A percentile compares a stretch with the other conserved stretches of the same genome.
phyloP scores from a whole-genome alignment of 2,113 vertebrate species.

The Apus apus region DNA sequence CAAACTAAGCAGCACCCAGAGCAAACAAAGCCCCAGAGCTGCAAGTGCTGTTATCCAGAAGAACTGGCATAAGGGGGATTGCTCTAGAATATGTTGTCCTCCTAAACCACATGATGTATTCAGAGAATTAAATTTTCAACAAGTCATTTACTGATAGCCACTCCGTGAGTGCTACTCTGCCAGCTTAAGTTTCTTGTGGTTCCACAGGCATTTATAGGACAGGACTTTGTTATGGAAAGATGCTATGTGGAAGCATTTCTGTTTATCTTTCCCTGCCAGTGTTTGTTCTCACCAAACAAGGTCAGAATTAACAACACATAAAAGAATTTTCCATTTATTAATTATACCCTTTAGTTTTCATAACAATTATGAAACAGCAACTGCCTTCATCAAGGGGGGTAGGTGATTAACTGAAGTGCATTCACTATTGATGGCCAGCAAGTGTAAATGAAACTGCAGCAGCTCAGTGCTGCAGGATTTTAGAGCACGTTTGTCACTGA shows the following conservation, averaged over 20 bases:
- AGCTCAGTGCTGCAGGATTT: background rate
- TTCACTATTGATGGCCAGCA: conserved; percentile 28
- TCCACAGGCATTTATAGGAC: conserved; percentile 74
- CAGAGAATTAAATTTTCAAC: conserved; percentile 87
- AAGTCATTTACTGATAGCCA: conserved; percentile 81
- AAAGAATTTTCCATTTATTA: background rate
- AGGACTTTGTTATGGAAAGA: conserved; percentile 73
- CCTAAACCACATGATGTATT: conserved; percentile 82
- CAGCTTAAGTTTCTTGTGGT: conserved; percentile 81
- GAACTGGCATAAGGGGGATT: conserved; percentile 70
- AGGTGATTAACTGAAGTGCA: background rate
- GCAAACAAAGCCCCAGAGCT: conserved; percentile 47
- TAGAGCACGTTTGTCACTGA: background rate
- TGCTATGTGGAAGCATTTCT: conserved; percentile 58
- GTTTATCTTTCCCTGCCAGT: conserved; percentile 46
- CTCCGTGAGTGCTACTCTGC: conserved; percentile 61
- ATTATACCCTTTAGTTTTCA: background rate
- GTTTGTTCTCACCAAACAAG: background rate
- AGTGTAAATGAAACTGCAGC: conserved; percentile 43
- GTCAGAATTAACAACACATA: background rate
- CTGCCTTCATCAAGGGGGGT: background rate
- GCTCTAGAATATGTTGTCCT: conserved; percentile 77
- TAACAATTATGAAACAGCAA: background rate
- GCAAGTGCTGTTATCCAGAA: conserved; percentile 70
- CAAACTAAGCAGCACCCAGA: conserved; percentile 64